A percentile compares a stretch with the other conserved stretches of the same genome.
Evolutionary conservation across 2,113 vertebrate genomes (phyloP).

Genomic region (Phalacrocorax pelagicus): DNA sequence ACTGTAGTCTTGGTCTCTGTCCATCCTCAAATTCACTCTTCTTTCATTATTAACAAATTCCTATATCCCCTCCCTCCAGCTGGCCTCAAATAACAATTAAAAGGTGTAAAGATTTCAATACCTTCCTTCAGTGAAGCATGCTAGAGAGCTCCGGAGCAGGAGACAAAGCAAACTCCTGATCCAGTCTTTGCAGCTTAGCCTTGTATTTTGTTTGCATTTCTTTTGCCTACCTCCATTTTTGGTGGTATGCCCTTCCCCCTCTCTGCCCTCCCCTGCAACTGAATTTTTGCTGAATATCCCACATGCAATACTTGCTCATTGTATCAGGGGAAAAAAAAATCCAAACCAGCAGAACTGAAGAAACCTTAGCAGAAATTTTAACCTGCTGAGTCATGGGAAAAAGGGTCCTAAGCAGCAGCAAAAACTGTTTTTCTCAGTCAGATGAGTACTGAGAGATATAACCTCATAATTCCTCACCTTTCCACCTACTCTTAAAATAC

Average conservation of each 20-base stretch:
- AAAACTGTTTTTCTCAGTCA: background rate
- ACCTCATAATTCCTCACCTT: background rate
- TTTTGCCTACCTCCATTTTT: background rate
- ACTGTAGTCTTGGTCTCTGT: background rate
- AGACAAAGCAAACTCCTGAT: background rate
- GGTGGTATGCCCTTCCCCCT: background rate
- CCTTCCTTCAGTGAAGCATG: background rate
- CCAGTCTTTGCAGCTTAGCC: background rate
- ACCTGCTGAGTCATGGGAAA: conserved; percentile 24
- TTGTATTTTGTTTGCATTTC: background rate
- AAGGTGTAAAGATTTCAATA: conserved; percentile 2
- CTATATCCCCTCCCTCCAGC: background rate
- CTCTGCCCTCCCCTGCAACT: background rate
- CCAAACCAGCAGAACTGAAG: conserved; percentile 19
- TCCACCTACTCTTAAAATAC: background rate
- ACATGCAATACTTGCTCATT: background rate
- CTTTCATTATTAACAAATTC: background rate
- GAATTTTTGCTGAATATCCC: conserved; percentile 22
- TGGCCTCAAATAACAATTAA: background rate
- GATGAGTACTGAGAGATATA: background rate
- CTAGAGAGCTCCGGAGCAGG: background rate
- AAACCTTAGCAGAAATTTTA: conserved; percentile 26
- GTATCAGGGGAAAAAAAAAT: background rate
- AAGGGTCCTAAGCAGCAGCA: background rate
- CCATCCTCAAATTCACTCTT: background rate